These are phyloP conservation scores for Ophion costatus DNA, from an alignment of 2,888 invertebrate genomes.

Conservation along the genomic window DNA sequence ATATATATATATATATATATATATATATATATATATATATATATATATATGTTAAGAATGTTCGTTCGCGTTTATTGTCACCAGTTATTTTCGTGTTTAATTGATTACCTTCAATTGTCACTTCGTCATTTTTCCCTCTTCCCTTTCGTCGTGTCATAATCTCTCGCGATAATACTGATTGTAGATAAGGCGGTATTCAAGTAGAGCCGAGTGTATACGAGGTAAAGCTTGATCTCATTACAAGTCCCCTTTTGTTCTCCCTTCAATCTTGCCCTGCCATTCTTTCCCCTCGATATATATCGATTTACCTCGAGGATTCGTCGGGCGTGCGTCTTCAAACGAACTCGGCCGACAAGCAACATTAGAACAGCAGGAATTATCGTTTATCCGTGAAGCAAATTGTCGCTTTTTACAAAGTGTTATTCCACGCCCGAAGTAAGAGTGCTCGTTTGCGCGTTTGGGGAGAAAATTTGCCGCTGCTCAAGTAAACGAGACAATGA, in stretches of 20 bases:
- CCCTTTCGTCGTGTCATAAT: conserved; percentile 14
- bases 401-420: background rate
- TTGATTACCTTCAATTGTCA: conserved; percentile 41
- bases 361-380: background rate
- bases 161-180: conserved; percentile 60
- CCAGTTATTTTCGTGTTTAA: background rate
- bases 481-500: background rate
- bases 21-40: conserved; percentile 13
- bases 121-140: conserved; percentile 23
- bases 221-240: conserved; percentile 54
- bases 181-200: conserved; percentile 65
- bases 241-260: conserved; percentile 36
- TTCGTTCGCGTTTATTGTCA: conserved; percentile 29
- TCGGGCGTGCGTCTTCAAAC: background rate
- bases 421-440: background rate
- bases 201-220: conserved; percentile 54
- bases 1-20: conserved; percentile 34
- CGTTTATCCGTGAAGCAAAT: background rate
- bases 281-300: background rate
- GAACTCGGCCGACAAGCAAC: background rate
- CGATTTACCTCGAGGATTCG: background rate
- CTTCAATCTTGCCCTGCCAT: conserved; percentile 22
- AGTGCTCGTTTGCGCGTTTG: background rate
- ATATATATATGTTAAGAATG: conserved; percentile 16
- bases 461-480: background rate